These are phyloP conservation scores for Erythrolamprus reginae DNA, from an alignment of 2,113 vertebrate genomes.

Conservation along the genomic window DNA sequence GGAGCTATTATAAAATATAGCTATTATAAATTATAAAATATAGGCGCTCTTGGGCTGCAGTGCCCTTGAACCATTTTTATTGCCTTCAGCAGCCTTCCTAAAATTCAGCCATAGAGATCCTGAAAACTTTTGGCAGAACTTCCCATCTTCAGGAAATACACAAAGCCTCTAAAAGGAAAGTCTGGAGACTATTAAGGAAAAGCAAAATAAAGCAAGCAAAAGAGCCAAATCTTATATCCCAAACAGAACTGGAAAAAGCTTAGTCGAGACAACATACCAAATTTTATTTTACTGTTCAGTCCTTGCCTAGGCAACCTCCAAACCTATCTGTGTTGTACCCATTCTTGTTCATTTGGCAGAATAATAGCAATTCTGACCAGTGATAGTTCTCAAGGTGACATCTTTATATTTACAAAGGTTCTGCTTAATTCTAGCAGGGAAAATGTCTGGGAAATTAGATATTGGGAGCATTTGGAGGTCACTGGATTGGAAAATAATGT, in stretches of 20 bases:
- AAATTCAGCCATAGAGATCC: neutral
- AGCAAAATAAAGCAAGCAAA: neutral
- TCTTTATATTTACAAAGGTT: neutral
- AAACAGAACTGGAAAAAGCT: neutral
- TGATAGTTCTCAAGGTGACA: neutral
- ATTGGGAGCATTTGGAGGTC: neutral
- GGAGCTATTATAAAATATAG: no score
- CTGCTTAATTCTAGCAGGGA: neutral
- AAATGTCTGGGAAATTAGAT: neutral
- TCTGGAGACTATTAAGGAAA: neutral
- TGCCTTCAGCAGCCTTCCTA: neutral
- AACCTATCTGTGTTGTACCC: neutral
- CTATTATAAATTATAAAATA: no score
- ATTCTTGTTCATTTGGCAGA: neutral
- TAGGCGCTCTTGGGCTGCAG: neutral
- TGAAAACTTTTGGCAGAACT: neutral
- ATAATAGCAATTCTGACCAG: neutral
- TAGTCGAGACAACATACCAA: neutral
- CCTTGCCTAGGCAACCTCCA: neutral
- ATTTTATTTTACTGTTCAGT: neutral
- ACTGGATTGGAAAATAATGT: neutral
- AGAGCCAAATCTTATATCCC: neutral
- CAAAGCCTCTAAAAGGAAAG: neutral
- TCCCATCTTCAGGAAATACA: neutral
- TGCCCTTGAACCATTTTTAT: neutral